Conservation (phyloP, 1,140 invertebrate species). For the Drosophila hydei region DNA sequence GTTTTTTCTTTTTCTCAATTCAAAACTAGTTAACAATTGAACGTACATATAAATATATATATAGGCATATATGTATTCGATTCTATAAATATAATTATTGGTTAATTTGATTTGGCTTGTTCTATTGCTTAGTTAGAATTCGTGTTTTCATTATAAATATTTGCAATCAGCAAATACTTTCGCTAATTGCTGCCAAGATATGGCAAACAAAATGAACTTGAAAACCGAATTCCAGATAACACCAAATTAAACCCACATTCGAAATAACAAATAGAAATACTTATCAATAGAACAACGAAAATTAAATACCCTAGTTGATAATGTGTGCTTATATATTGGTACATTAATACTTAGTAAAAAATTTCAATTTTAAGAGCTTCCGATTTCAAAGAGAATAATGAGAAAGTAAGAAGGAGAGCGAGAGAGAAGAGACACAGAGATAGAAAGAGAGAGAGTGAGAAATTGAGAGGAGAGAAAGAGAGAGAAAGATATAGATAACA, state of each 20-base stretch:
- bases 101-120: constrained; percentile 18
- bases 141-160: constrained; percentile 20
- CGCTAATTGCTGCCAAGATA: constrained; percentile 58
- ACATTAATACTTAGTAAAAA: too few species aligned
- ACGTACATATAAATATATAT: background rate
- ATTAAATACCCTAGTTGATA: constrained; percentile 9
- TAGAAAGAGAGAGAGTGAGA: too few species aligned
- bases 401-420: too few species aligned
- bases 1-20: background rate
- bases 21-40: constrained; percentile 57
- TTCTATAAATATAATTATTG: constrained; percentile 54
- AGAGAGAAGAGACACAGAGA: too few species aligned
- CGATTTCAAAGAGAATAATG: too few species aligned
- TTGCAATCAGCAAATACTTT: constrained; percentile 61
- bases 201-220: constrained; percentile 53
- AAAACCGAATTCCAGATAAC: constrained; percentile 46
- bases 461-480: too few species aligned
- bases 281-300: too few species aligned
- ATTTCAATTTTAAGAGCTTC: too few species aligned
- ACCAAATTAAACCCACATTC: background rate
- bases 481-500: too few species aligned
- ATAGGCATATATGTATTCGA: background rate
- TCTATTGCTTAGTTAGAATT: constrained; percentile 10
- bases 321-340: too few species aligned
- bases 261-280: background rate